Percentiles rank a stretch among this genome's conserved stretches.
These are phyloP conservation scores for Carassius carassius DNA, from an alignment of 2,113 vertebrate genomes.

Conservation along the genomic window DNA sequence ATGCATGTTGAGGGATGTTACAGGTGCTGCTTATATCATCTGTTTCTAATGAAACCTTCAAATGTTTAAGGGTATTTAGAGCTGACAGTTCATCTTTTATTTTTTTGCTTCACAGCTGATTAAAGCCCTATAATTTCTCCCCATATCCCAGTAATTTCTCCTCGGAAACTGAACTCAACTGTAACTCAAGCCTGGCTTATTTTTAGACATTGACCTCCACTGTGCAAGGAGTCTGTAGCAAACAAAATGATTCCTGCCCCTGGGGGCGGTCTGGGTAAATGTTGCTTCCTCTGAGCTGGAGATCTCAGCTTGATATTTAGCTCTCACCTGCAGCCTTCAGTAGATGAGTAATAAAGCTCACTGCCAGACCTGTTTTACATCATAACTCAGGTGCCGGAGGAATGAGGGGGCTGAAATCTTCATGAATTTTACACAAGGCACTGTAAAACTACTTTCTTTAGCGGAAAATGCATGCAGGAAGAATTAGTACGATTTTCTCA, in stretches of 20 bases:
- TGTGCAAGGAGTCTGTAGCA: constrained; percentile 26
- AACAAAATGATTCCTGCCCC: constrained; percentile 46
- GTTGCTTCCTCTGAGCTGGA: constrained; percentile 42
- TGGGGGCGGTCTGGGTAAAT: constrained; percentile 46
- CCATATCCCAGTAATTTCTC: constrained; percentile 24
- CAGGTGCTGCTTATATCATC: not conserved
- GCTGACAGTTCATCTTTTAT: not conserved
- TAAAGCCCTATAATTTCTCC: constrained; percentile 6
- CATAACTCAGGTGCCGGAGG: constrained; percentile 49
- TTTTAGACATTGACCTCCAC: constrained; percentile 52
- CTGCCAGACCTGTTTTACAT: constrained; percentile 54
- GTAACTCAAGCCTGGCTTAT: constrained; percentile 33
- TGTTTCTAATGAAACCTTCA: constrained; percentile 28
- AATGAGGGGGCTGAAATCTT: constrained; percentile 45
- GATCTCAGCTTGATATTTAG: constrained; percentile 58
- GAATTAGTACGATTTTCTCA: constrained; percentile 24
- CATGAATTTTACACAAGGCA: constrained; percentile 50
- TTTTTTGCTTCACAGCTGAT: constrained; percentile 4
- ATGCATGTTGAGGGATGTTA: not conserved
- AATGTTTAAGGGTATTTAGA: not conserved
- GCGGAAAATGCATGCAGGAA: constrained; percentile 36
- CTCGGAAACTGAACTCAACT: constrained; percentile 30
- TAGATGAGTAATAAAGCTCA: constrained; percentile 58
- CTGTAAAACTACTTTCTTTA: constrained; percentile 46
- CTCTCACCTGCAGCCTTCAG: constrained; percentile 51